Base-by-base conservation (phyloP, 2,888 invertebrate genomes). In the Meloe dianella region DNA sequence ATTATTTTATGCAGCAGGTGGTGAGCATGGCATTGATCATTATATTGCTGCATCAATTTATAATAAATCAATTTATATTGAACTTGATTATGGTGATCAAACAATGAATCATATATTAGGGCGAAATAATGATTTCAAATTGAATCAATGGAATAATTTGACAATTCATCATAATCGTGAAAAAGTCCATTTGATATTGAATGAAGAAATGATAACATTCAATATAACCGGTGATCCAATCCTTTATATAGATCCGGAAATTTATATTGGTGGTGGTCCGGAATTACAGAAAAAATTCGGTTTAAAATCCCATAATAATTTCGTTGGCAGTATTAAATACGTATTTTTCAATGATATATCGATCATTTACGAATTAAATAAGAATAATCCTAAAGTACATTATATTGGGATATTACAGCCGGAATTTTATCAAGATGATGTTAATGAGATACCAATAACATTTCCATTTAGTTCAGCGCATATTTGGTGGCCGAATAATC, bases 301-400 rank as follows among this genome's bases (percentile, higher is more conserved):
- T 60, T 85, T 84, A 17, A 75, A 77, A 66, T 84, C 84, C 0
- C 77, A 77, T 30, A 84, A 84, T 71, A 83, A 84, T 94, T 74
- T 89, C 89, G 78, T 95, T 91, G 66, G 97, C 27, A 94, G 94
- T 75, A 82, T 97, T 41, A 95, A 95, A 80, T 95, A 95, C 81
- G 94, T 96, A 58, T 97, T 94, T 82, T 96, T 95, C 84, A 96
- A 97, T 82, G 95, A 96, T 79, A 91, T 95, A 32, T 95, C 95
- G 0, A 94, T 97, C 72, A 86, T 97, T 69, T 95, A 96, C 81
- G 95, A 95, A 79, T 83, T 97, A 69, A 91, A 93, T 75, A 91
- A 91, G 75, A 90, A 91, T 73, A 94, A 94, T 82, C 94, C 94
- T 27, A 94, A 95, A 86, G 93, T 81, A 1, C 84, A 84, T 71